Conservation (phyloP, 2,888 invertebrate species). For the Diplolepis rosae region DNA sequence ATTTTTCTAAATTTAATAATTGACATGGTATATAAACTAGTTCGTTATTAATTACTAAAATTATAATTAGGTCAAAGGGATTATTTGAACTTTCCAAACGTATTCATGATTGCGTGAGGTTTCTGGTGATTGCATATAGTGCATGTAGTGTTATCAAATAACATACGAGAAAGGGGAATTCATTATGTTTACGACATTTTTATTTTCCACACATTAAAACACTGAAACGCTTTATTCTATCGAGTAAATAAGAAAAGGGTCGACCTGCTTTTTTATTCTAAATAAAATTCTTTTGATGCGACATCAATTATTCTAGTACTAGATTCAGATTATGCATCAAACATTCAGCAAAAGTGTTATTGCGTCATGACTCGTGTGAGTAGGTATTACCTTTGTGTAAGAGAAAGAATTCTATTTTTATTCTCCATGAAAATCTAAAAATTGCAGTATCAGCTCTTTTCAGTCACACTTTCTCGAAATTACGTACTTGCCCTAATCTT, state of each 20-base stretch:
- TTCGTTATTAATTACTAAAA: too few species aligned
- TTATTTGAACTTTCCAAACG: too few species aligned
- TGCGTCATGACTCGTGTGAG: neutral
- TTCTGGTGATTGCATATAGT: too few species aligned
- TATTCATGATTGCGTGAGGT: too few species aligned
- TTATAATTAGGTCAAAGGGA: too few species aligned
- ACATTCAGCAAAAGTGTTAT: neutral
- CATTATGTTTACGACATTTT: too few species aligned
- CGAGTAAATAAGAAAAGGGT: slow-evolving; percentile 16
- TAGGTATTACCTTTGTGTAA: neutral
- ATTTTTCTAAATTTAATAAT: too few species aligned
- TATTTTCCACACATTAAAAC: too few species aligned
- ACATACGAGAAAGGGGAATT: too few species aligned
- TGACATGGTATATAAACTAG: too few species aligned
- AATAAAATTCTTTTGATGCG: neutral
- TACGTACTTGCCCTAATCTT: slow-evolving; percentile 14
- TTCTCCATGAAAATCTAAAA: neutral
- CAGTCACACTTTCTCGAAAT: neutral
- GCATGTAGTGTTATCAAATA: too few species aligned
- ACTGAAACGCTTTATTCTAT: neutral
- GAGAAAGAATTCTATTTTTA: neutral
- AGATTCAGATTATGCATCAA: neutral
- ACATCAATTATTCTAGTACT: neutral
- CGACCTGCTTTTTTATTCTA: neutral
- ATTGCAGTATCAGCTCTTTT: slow-evolving; percentile 18